Evolutionary conservation across 1,140 invertebrate species (phyloP), one percentile per base, ranked within the genome.

Genomic region (Tetramorium parvispinum): DNA sequence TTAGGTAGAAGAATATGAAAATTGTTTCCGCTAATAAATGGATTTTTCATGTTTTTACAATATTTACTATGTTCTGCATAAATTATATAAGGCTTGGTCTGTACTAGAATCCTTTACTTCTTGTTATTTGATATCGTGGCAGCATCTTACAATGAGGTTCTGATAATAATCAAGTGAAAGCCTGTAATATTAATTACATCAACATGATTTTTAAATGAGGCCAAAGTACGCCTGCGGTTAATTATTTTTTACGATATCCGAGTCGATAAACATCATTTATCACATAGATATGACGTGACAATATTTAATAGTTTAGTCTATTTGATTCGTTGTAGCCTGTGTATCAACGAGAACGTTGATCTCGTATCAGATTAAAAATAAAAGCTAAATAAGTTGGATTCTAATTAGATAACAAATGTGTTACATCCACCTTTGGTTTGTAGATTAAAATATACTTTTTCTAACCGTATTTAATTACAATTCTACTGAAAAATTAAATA

Each of bases 131-230:
- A 89, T 78, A 87, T 59, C 27, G 43, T 86, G 61, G 49, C 75
- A 86, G 63, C 40, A 55, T 51, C 32, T 68, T 32, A 82, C 46
- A 73, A 63, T 83, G 18, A 13, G 43, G 3, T 65, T 51, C 73
- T 89, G 79, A 77, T 83, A 85, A 88, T 55, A 87, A 66, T 71
- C 59, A 46, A 71, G 85, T 87, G 88, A 89, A 89, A 89, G 88
- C 57, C 21, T 37, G 11, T 24, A 78, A 87, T 89, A 89, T 89
- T 89, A 83, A 85, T 89, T 89, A 87, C 88, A 79, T 49, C 57
- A 57, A 13, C 53, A n/a, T 3, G 57, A 78, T 59, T 87, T 89
- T 89, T 76, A n/a, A 75, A 68, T 57, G 55, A 63, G 37, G 82
- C 46, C 55, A 59, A 59, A 46, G 68, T 13, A 4, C 49, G 13